These are phyloP conservation scores for Phymatocera aterrima DNA, from an alignment of 2,888 invertebrate genomes.

Conservation along the genomic window DNA sequence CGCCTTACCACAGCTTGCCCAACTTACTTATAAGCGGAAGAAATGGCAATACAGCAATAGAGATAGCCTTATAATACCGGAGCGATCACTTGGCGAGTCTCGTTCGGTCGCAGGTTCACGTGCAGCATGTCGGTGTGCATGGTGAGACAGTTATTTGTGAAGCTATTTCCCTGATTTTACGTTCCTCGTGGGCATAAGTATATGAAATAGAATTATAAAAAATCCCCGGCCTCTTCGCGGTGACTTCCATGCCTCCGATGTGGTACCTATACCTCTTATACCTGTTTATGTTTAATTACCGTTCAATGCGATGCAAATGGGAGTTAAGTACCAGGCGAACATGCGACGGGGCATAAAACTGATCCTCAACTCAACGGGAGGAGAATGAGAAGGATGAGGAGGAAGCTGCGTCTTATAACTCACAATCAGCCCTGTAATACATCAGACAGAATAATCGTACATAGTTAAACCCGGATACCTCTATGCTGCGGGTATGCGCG, in stretches of 20 bases:
- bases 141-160: background rate
- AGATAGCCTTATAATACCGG: slow-evolving; percentile 35
- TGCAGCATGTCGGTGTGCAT: slow-evolving; percentile 5
- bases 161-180: slow-evolving; percentile 1
- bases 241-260: too few relatives aligned
- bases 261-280: too few relatives aligned
- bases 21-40: slow-evolving; percentile 36
- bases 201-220: background rate
- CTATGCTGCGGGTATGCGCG: background rate
- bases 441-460: background rate
- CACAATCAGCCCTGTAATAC: background rate
- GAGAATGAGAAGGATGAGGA: too few relatives aligned
- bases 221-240: background rate
- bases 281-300: slow-evolving; percentile 41
- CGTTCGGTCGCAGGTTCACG: slow-evolving; percentile 33
- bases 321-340: slow-evolving; percentile 27
- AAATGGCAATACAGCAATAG: slow-evolving; percentile 40
- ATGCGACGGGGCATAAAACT: slow-evolving; percentile 38
- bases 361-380: slow-evolving; percentile 22
- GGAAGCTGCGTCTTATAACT: too few relatives aligned
- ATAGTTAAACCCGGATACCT: background rate
- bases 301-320: slow-evolving; percentile 35
- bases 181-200: slow-evolving; percentile 34
- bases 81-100: background rate
- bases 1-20: slow-evolving; percentile 9